Percentiles rank a stretch among this genome's conserved stretches.
These are phyloP conservation scores for Rhingia rostrata DNA, from an alignment of 2,888 invertebrate species.

Conservation along the genomic window DNA sequence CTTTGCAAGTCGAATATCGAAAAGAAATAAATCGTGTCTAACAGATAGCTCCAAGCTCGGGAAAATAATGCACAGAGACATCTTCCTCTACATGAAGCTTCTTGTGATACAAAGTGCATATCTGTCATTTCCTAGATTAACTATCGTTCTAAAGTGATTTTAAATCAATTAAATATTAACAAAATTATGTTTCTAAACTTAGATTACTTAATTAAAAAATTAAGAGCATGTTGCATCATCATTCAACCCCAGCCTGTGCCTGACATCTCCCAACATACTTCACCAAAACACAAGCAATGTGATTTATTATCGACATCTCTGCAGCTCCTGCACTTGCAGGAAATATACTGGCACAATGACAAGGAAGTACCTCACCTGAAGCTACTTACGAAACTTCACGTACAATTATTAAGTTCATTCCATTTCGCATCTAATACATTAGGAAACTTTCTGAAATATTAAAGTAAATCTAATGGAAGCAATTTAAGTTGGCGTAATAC, in stretches of 20 bases:
- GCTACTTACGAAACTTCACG: constrained; percentile 27
- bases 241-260: background rate
- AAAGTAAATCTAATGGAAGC: constrained; percentile 60
- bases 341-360: background rate
- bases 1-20: too few species aligned
- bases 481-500: constrained; percentile 54
- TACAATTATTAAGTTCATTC: constrained; percentile 51
- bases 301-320: background rate
- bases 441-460: constrained; percentile 49
- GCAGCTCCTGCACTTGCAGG: too few species aligned
- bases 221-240: background rate
- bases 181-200: background rate
- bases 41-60: too few species aligned
- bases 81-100: too few species aligned
- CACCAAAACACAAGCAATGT: background rate
- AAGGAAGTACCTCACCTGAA: constrained; percentile 17
- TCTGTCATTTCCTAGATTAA: background rate
- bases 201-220: background rate
- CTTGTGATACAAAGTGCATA: too few species aligned
- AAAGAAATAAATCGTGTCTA: too few species aligned
- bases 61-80: too few species aligned
- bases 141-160: background rate
- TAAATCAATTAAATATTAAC: too few species aligned
- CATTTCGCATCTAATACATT: constrained; percentile 41
- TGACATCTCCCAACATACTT: background rate